A percentile compares a stretch with the other conserved stretches of the same genome.
These are phyloP conservation scores for Todus mexicanus DNA, from an alignment of 2,797 vertebrate genomes.

Conservation along the genomic window DNA sequence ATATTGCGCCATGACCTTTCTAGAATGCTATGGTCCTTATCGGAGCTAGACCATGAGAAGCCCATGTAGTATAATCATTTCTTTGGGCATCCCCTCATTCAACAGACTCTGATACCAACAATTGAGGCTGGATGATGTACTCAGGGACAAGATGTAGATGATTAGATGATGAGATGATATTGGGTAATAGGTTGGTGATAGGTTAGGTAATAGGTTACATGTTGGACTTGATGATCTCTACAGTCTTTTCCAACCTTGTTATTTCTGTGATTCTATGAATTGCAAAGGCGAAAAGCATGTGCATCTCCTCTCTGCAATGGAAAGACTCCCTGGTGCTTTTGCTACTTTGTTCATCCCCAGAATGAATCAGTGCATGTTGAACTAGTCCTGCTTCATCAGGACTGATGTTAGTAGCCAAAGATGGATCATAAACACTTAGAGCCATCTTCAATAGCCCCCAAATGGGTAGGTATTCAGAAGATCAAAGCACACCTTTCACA, in stretches of 20 bases:
- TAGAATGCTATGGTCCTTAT: background rate
- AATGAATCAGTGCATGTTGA: accelerated
- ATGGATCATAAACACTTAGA: background rate
- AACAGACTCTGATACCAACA: background rate
- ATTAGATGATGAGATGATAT: too few relatives aligned
- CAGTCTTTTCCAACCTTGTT: too few relatives aligned
- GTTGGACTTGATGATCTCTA: too few relatives aligned
- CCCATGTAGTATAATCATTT: accelerated
- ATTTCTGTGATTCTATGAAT: too few relatives aligned
- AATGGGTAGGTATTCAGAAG: background rate
- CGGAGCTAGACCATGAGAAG: background rate
- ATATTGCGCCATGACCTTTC: background rate
- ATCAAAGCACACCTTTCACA: background rate
- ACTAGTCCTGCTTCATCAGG: background rate
- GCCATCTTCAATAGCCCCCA: background rate
- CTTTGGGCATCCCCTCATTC: background rate
- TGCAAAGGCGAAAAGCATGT: background rate
- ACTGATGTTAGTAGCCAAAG: background rate
- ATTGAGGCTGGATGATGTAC: too few relatives aligned
- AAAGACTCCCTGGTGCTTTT: background rate
- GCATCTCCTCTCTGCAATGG: background rate
- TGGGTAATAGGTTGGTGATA: too few relatives aligned
- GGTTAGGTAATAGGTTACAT: too few relatives aligned
- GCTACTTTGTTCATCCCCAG: background rate
- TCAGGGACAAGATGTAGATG: too few relatives aligned